Base-by-base conservation (phyloP, 35 echinoderm and acorn worm species). In the Stichopus chloronotus region DNA sequence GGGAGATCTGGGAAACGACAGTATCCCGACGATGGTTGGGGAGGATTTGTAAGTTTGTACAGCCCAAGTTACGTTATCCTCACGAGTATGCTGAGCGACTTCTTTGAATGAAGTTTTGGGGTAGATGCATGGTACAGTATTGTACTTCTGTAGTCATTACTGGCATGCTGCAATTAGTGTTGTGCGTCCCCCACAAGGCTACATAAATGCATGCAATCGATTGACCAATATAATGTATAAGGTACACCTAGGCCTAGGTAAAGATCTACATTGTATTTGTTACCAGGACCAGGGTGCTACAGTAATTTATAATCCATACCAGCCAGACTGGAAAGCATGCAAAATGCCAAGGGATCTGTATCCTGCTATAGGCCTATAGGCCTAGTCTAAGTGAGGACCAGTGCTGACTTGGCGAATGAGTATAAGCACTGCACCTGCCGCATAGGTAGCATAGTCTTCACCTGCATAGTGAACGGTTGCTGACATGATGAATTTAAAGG, bases 21-120 rank as follows among this genome's bases (percentile, higher is more conserved):
- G 6, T 43, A 53, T 12, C 80, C 80, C 6, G 80, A 83, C 55
- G 55, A 83, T 83, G 80, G 80, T n/a, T 83, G 80, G 80, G 80
- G 55, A 17, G 80, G 80, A 17, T 5, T 83, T 6, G 80, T 83
- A 83, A 83, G 80, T 83, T 55, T 43, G 30, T 43, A 43, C 30
- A 43, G 30, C 3, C 30, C 30, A 43, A 43, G 30, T 43, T 43
- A 43, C 30, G 30, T 43, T 43, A 3, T 43, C 0, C 30, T 43
- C 3, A 43, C 30, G 4, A 17, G 20, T 14, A 5, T 8, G 10
- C 74, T 5, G 4, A 14, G 4, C 16, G 52, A 8, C 9, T 4
- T n/a, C 6, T 19, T 10, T 8, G 8, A 68, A 68, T 68, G n/a
- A n/a, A n/a, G n/a, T n/a, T n/a, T n/a, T n/a, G n/a, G 30, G 30